Base-by-base conservation (phyloP, 2,113 vertebrate species). In the Xenus cinereus region DNA sequence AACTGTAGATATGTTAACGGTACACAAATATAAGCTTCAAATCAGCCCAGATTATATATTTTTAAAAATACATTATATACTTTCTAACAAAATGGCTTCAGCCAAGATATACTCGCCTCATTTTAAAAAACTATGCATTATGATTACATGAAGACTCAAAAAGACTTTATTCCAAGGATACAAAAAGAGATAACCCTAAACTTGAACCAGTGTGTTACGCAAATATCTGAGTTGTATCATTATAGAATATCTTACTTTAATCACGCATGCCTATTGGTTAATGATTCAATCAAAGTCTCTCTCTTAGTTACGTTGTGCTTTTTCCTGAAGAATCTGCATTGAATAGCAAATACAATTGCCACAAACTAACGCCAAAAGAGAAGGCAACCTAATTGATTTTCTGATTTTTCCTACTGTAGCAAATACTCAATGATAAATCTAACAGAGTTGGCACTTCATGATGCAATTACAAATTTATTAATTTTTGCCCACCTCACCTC, bases 351-450 rank as follows among this genome's bases (percentile, higher is more conserved):
- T 43, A 87, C 18, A 86, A 59, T 45, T 60, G 54, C 33, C 56
- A 87, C 30, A 77, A 59, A 92, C 30, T 57, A 93, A 57, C 37
- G 57, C 6, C 54, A 35, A 60, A 89, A 23, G 6, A 46, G 53
- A 96, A 87, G 50, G 33, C 27, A 45, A 77, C 37, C 59, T 74
- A 83, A 95, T 33, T 83, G n/a, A 77, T 89, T 86, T 94, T 76
- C 24, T 77, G 41, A 76, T 46, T 57, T 41, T 53, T 93, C 14
- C 39, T 41, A 63, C 56, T 73, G 10, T 79, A 96, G 73, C 76
- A 97, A 97, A 82, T 78, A 84, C n/a, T 73, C 9, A 72, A 88
- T 7, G 13, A 97, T 90, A 83, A 75, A 95, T 68, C 13, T 50
- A 67, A 81, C 13, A 56, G 54, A 92, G 12, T 20, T 59, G 48